Conservation (phyloP, 1,140 invertebrate genomes). For the Drosophila miranda region DNA sequence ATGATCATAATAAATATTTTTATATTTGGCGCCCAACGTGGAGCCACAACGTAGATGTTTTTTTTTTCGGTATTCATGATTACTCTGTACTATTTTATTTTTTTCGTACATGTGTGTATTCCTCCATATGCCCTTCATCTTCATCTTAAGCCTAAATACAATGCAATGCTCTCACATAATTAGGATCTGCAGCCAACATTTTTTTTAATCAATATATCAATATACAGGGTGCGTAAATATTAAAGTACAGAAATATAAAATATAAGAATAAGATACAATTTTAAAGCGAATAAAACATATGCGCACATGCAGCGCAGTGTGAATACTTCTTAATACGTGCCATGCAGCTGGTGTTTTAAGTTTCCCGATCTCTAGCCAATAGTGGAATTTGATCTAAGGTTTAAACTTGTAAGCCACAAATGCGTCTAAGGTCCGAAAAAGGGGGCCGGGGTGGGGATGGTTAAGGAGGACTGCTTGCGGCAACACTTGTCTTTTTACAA, state of each 20-base stretch:
- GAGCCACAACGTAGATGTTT: no score
- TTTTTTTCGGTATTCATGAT: constrained; percentile 52
- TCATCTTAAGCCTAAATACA: constrained; percentile 66
- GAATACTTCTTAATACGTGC: constrained; percentile 55
- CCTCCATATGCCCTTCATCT: constrained; percentile 36
- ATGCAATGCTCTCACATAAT: constrained; percentile 64
- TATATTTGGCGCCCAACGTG: no score
- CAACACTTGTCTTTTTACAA: constrained; percentile 75
- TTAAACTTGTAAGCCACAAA: constrained; percentile 61
- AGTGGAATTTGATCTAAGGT: constrained; percentile 44
- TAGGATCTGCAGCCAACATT: constrained; percentile 57
- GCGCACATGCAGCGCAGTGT: constrained; percentile 35
- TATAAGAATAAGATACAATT: constrained; percentile 60
- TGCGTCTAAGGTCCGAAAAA: constrained; percentile 50
- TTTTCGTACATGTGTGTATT: constrained; percentile 55
- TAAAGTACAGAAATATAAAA: constrained; percentile 59
- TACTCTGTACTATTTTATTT: constrained; percentile 61
- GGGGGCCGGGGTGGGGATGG: constrained; percentile 9
- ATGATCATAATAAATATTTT: no score
- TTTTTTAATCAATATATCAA: constrained; percentile 61
- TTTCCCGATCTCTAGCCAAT: constrained; percentile 47
- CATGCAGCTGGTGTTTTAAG: background rate
- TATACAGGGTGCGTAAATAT: constrained; percentile 72
- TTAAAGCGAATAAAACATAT: constrained; percentile 69
- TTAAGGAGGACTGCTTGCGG: constrained; percentile 41